Evolutionary conservation across 2,797 vertebrate genomes (phyloP), one percentile per base, ranked within the genome.

Genomic region (Tenualosa ilisha): DNA sequence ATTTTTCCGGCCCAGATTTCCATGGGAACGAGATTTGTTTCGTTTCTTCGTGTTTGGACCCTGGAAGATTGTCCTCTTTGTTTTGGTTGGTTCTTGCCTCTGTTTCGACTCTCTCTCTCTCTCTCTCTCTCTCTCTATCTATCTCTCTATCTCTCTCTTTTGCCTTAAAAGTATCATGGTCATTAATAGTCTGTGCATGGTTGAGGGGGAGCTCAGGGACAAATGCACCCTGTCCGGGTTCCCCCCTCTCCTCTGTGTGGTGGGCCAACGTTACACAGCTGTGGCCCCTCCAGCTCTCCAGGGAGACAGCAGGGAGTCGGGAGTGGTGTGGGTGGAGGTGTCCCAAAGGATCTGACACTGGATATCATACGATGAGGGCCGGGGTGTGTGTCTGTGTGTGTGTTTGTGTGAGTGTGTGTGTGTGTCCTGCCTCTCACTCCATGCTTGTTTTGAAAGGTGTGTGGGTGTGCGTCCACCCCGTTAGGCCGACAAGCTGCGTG

Each of bases 131-230:
- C 46, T 49, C 7, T 49, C 7, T 49, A 49, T 31, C 31, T 31
- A 0, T 31, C 31, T 20, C 1, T 81, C 63, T 4, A n/a, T 31
- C 63, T 31, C 11, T 31, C 26, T 88, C 86, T 83, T 56, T 40
- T 22, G 56, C 7, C 68, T 88, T 88, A 87, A 89, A 87, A 89
- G 91, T 88, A 84, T 82, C 90, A 24, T 61, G 86, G 82, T 89
- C 91, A 91, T 93, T 92, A 92, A 92, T 87, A 93, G 89, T 91
- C 93, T 85, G 61, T 89, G 88, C 93, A 92, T 92, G 91, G 90
- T 85, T 49, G 75, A 88, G 87, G 85, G 83, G 86, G 85, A 90
- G 86, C 89, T 59, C 40, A 49, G 81, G 87, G 86, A 93, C 91
- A 94, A 93, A 94, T 89, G 88, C 37, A 81, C 86, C 79, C 89